These are phyloP conservation scores for Rhagoletis zephyria DNA, from an alignment of 1,140 invertebrate genomes.

Conservation along the genomic window DNA sequence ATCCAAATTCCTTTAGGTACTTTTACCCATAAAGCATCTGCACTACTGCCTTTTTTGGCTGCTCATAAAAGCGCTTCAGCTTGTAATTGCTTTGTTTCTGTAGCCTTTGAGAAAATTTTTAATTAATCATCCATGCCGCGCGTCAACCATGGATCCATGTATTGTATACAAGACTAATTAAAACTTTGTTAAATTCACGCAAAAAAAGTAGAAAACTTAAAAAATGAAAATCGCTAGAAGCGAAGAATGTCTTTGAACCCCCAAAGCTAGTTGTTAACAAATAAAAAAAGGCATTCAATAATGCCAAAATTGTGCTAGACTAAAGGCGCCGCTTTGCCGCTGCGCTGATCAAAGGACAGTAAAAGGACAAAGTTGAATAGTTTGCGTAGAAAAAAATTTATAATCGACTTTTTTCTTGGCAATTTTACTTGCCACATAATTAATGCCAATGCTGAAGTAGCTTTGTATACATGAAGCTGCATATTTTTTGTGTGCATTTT, in stretches of 20 bases:
- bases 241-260: constrained; percentile 38
- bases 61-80: background rate
- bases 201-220: background rate
- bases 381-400: background rate
- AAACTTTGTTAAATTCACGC: constrained; percentile 47
- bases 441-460: background rate
- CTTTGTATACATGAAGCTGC: background rate
- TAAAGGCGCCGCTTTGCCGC: constrained; percentile 14
- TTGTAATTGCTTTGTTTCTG: background rate
- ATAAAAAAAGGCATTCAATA: constrained; percentile 21
- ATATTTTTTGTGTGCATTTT: background rate
- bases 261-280: background rate
- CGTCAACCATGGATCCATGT: background rate
- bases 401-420: background rate
- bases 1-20: no score
- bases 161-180: constrained; percentile 41
- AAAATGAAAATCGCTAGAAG: constrained; percentile 12
- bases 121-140: constrained; percentile 20
- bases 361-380: background rate
- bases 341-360: constrained; percentile 24
- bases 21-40: no score
- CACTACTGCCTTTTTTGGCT: no score
- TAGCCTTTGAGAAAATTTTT: constrained; percentile 44
- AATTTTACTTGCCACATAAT: background rate
- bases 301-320: constrained; percentile 10